phyloP scores from a whole-genome alignment of 1,140 invertebrate genomes.

The Aporrectodea caliginosa region DNA sequence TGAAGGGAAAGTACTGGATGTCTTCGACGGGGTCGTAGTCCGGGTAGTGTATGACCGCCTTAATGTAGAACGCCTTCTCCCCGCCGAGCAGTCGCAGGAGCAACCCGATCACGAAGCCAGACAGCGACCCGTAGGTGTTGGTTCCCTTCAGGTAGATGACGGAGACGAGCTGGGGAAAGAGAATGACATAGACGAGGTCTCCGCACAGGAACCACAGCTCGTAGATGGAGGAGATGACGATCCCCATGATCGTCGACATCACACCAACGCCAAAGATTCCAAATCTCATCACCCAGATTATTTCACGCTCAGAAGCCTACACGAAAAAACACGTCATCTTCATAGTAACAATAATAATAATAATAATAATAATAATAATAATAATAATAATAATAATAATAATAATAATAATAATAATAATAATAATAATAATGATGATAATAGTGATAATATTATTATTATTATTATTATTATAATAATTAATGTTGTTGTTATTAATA shows the following conservation, averaged over 20 bases:
- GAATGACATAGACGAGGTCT: conserved; percentile 93
- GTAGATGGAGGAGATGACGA: conserved; percentile 94
- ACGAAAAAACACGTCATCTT: neutral
- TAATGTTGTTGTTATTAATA: too few species aligned
- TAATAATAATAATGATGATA: neutral
- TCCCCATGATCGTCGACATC: conserved; percentile 87
- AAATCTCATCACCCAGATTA: conserved; percentile 94
- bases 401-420: neutral
- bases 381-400: too few species aligned
- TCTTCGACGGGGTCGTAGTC: conserved; percentile 21
- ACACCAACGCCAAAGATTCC: conserved; percentile 89
- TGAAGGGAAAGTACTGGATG: conserved; percentile 30
- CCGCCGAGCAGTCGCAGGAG: conserved; percentile 80
- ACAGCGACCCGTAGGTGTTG: conserved; percentile 93
- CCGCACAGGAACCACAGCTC: conserved; percentile 93
- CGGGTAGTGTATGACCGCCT: conserved; percentile 80
- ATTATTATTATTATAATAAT: too few species aligned
- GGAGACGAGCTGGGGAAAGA: conserved; percentile 96
- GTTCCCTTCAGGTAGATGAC: conserved; percentile 84
- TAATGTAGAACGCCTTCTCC: conserved; percentile 76
- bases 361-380: too few species aligned
- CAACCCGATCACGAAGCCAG: conserved; percentile 78
- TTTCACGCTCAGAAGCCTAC: conserved; percentile 65
- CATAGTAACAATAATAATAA: neutral
- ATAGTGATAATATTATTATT: too few species aligned